Percentiles rank a stretch among this genome's conserved stretches.
phyloP scores from a whole-genome alignment of 2,113 vertebrate species.

The Rhabdomys dilectus region DNA sequence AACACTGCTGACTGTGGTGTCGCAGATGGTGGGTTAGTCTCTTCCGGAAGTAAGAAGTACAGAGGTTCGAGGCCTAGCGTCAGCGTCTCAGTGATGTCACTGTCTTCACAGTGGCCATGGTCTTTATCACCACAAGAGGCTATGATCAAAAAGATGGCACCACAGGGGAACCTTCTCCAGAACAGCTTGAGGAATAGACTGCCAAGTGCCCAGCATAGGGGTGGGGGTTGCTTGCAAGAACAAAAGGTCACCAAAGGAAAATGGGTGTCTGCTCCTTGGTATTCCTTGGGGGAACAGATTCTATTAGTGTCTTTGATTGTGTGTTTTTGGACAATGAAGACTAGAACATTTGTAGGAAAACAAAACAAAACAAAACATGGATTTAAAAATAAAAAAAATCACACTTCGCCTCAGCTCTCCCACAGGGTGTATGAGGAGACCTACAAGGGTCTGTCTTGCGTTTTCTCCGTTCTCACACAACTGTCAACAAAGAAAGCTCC shows the following conservation, averaged over 20 bases:
- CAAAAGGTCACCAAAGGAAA: background rate
- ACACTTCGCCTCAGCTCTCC: background rate
- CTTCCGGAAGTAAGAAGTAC: background rate
- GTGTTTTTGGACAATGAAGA: background rate
- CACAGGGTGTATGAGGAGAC: background rate
- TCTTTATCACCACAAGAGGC: conserved; percentile 28
- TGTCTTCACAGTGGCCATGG: background rate
- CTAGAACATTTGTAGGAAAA: background rate
- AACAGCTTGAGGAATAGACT: background rate
- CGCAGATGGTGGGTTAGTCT: background rate
- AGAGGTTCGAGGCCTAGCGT: background rate
- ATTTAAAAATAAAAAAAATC: background rate
- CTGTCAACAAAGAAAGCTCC: background rate
- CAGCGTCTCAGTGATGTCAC: background rate
- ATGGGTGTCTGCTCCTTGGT: background rate
- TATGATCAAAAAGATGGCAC: background rate
- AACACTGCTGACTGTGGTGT: background rate
- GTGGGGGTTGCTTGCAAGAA: background rate
- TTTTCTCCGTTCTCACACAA: background rate
- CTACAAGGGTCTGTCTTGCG: background rate
- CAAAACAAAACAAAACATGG: background rate
- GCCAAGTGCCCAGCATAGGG: background rate
- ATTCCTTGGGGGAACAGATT: background rate
- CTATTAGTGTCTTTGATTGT: background rate
- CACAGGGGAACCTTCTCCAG: background rate